These are phyloP conservation scores for Teinopalpus imperialis DNA, from an alignment of 2,888 invertebrate genomes.

Conservation along the genomic window DNA sequence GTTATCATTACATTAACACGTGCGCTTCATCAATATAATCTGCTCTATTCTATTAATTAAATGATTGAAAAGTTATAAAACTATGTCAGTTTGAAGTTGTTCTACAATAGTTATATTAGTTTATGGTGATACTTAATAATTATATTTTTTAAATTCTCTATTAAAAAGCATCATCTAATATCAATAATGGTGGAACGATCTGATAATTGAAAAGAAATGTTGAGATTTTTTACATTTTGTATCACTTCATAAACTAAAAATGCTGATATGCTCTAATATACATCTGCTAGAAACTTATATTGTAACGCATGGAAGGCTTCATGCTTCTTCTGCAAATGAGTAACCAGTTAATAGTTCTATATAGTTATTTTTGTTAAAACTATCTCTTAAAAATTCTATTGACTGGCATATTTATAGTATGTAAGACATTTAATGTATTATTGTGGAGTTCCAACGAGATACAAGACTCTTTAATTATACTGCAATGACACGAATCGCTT, in stretches of 20 bases:
- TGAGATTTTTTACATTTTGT: conserved; percentile 1
- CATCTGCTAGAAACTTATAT: conserved; percentile 2
- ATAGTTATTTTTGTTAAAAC: background rate
- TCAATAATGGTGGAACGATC: too few relatives aligned
- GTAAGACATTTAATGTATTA: conserved; percentile 4
- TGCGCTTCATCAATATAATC: conserved; percentile 7
- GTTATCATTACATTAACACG: conserved; percentile 3
- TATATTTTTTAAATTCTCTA: too few relatives aligned
- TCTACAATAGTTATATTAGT: background rate
- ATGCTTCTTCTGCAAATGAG: conserved; percentile 16
- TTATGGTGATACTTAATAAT: conserved; percentile 13
- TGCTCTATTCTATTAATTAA: background rate
- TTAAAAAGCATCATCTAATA: too few relatives aligned
- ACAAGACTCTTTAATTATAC: conserved; percentile 15
- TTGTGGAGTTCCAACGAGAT: conserved; percentile 21
- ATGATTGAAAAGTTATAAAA: background rate
- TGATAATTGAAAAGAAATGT: too few relatives aligned
- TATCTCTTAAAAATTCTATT: background rate
- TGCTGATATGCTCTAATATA: conserved; percentile 15
- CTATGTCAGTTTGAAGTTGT: too few relatives aligned
- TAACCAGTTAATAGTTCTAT: background rate
- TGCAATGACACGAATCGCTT: conserved; percentile 11
- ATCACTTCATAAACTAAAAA: conserved; percentile 4
- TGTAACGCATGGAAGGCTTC: conserved; percentile 24
- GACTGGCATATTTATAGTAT: conserved; percentile 12